Evolutionary conservation across 2,888 invertebrate genomes (phyloP).

Genomic region (Halocaridina rubra): DNA sequence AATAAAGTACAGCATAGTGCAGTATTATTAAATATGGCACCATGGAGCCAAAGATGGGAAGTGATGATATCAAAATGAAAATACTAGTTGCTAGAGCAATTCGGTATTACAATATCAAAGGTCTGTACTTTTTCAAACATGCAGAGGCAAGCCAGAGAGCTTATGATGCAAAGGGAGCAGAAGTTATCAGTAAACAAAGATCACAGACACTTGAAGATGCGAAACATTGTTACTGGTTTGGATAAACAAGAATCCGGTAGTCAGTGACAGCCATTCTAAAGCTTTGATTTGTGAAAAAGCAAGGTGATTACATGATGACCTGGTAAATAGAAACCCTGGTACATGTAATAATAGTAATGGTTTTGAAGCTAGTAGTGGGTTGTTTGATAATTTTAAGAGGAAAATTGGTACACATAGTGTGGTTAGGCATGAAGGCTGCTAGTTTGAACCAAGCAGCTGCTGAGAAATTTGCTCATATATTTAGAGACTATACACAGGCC

Average conservation of each 20-base stretch:
- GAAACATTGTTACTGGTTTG: neutral
- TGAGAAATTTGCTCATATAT: neutral
- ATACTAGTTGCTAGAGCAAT: too few species aligned
- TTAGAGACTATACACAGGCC: neutral
- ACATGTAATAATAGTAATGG: neutral
- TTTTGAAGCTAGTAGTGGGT: too few species aligned
- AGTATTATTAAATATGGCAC: too few species aligned
- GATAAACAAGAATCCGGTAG: neutral
- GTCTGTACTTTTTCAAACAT: too few species aligned
- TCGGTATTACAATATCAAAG: too few species aligned
- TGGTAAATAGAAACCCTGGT: neutral
- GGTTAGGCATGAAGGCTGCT: neutral
- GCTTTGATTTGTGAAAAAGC: neutral
- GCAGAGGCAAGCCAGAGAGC: neutral
- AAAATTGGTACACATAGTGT: neutral
- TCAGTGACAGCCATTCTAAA: neutral
- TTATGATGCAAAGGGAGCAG: neutral
- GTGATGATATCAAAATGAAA: too few species aligned
- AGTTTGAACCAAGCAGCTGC: neutral
- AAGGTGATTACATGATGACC: neutral
- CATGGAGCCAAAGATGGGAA: too few species aligned
- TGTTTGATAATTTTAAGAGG: neutral
- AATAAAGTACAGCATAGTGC: too few species aligned
- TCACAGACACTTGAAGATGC: neutral
- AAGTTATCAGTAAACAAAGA: neutral